phyloP scores from a whole-genome alignment of 1,140 invertebrate genomes.

The Pteromalus puparum region DNA sequence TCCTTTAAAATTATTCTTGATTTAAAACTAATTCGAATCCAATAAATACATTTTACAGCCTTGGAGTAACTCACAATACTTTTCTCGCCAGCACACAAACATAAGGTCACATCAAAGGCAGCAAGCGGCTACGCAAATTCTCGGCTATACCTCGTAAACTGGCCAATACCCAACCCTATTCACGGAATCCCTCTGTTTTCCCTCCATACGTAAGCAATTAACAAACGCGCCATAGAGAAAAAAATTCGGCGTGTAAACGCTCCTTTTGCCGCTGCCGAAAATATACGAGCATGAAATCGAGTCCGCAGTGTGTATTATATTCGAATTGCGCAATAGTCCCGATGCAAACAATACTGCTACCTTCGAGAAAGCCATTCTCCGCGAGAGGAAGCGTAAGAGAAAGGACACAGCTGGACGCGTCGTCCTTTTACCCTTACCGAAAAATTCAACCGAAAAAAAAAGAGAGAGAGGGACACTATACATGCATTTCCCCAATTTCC shows the following conservation, averaged over 20 bases:
- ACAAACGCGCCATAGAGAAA: not conserved
- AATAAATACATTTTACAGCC: no score
- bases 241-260: slow-evolving; percentile 25
- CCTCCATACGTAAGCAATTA: slow-evolving; percentile 43
- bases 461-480: not conserved
- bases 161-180: not conserved
- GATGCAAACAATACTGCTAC: slow-evolving; percentile 16
- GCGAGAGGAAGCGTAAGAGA: slow-evolving; percentile 33
- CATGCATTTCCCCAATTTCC: slow-evolving; percentile 34
- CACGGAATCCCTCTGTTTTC: slow-evolving; percentile 13
- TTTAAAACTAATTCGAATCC: no score
- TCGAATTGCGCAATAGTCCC: not conserved
- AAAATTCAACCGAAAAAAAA: slow-evolving; percentile 3
- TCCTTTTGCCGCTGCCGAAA: not conserved
- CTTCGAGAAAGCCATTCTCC: slow-evolving; percentile 34
- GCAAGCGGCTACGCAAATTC: not conserved
- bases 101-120: not conserved
- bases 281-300: slow-evolving; percentile 34
- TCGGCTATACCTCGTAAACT: not conserved
- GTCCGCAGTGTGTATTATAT: not conserved
- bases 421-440: not conserved
- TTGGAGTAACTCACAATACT: no score
- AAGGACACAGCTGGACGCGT: slow-evolving; percentile 43
- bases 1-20: no score
- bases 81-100: not conserved